Percentiles rank a stretch among this genome's conserved stretches.
Conservation (phyloP, 1,140 invertebrate genomes). For the Trigoniulus corallinus region DNA sequence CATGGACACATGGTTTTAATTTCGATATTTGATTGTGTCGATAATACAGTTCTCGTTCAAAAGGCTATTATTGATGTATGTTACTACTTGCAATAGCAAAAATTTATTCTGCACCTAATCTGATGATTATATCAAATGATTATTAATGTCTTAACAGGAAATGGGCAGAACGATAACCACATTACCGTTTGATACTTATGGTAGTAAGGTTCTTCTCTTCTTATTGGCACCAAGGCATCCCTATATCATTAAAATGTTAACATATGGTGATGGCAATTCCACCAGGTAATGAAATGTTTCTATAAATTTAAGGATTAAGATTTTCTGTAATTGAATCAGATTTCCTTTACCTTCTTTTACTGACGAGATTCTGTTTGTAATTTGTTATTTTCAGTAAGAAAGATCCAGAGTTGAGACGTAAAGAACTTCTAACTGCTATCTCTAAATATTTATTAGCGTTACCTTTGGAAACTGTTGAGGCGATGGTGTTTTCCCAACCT, state of each 20-base stretch:
- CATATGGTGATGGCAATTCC: neutral
- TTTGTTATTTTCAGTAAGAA: neutral
- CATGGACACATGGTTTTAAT: neutral
- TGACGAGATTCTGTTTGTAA: neutral
- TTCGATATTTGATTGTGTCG: neutral
- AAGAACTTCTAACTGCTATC: neutral
- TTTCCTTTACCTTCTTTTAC: neutral
- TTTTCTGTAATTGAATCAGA: no score
- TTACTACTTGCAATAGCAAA: neutral
- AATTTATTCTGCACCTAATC: no score
- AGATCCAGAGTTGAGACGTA: neutral
- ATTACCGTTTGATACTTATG: neutral
- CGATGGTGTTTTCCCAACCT: neutral
- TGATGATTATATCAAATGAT: no score
- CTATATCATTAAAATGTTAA: neutral
- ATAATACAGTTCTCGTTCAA: neutral
- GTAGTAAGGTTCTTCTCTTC: neutral
- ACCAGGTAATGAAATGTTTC: no score
- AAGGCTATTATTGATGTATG: neutral
- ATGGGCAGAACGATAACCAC: neutral
- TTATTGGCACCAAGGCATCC: neutral
- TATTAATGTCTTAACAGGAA: neutral
- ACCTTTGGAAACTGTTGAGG: neutral
- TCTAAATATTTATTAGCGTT: neutral
- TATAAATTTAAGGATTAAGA: no score